These are phyloP conservation scores for Psittacula echo DNA, from an alignment of 2,797 vertebrate species.

Conservation along the genomic window DNA sequence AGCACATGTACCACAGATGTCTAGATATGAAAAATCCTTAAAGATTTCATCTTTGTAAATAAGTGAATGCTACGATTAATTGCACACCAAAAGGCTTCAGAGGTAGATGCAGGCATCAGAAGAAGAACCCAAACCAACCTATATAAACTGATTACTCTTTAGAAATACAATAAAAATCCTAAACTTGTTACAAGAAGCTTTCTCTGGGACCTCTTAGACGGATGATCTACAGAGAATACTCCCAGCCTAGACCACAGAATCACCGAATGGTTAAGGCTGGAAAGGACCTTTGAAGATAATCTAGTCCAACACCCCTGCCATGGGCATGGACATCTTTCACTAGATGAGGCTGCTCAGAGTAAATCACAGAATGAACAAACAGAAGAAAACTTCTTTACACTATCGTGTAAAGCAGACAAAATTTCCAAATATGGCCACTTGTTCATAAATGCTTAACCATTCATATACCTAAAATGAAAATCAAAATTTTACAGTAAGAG, in stretches of 20 bases:
- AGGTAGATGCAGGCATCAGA: not conserved
- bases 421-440: not conserved
- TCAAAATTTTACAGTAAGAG: not conserved
- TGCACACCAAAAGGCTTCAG: not conserved
- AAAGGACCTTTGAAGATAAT: not conserved
- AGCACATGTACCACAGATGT: not conserved
- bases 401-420: not conserved
- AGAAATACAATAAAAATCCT: not conserved
- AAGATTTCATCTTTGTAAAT: not conserved
- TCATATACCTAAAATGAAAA: not conserved
- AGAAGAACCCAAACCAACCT: not conserved
- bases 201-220: not conserved
- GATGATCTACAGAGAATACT: not conserved
- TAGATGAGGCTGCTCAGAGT: not conserved
- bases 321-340: not conserved
- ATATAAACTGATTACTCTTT: not conserved
- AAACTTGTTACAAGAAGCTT: not conserved
- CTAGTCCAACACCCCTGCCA: not conserved
- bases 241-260: not conserved
- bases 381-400: too few relatives aligned
- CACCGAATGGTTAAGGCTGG: not conserved
- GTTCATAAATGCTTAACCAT: not conserved
- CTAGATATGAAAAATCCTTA: not conserved
- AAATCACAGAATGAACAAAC: not conserved
- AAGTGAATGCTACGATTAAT: not conserved